Conservation (phyloP, 1,140 invertebrate species). For the Zaprionus kolodkinae region DNA sequence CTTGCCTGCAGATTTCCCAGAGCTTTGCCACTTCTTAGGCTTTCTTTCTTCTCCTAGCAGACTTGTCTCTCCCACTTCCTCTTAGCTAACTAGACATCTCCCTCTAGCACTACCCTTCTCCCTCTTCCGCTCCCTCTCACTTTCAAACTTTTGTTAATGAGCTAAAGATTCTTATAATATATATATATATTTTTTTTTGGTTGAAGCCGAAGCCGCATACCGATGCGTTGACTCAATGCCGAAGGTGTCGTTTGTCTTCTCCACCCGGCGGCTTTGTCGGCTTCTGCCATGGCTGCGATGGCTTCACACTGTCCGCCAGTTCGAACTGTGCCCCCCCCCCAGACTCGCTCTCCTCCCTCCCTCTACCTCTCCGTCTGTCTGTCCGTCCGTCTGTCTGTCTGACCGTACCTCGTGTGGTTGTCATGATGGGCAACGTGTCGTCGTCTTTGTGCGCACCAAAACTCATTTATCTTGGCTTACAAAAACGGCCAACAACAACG, state of each 20-base stretch:
- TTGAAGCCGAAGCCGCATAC: conserved; percentile 51
- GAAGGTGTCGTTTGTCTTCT: conserved; percentile 78
- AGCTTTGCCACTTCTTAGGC: not conserved
- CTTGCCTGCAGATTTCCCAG: too few relatives aligned
- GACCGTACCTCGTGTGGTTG: conserved; percentile 18
- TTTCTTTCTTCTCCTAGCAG: too few relatives aligned
- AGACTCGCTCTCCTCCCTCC: not conserved
- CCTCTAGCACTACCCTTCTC: not conserved
- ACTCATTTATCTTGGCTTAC: conserved; percentile 82
- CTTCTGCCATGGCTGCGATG: conserved; percentile 26
- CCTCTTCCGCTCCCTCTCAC: conserved; percentile 13
- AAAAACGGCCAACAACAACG: conserved; percentile 45
- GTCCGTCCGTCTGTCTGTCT: too few relatives aligned
- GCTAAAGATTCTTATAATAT: conserved; percentile 64
- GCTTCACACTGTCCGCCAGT: conserved; percentile 18
- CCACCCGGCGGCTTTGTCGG: conserved; percentile 73
- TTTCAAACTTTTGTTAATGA: conserved; percentile 66
- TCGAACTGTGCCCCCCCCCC: conserved; percentile 41
- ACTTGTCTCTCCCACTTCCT: too few relatives aligned
- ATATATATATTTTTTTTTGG: not conserved
- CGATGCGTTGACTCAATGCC: conserved; percentile 80
- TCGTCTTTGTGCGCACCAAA: conserved; percentile 80
- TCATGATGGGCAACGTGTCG: conserved; percentile 70
- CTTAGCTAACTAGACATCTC: not conserved
- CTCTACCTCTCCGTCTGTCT: conserved; percentile 3